Percentiles rank a stretch among this genome's conserved stretches.
phyloP scores from a whole-genome alignment of 2,113 vertebrate species.

The Scalopus aquaticus region DNA sequence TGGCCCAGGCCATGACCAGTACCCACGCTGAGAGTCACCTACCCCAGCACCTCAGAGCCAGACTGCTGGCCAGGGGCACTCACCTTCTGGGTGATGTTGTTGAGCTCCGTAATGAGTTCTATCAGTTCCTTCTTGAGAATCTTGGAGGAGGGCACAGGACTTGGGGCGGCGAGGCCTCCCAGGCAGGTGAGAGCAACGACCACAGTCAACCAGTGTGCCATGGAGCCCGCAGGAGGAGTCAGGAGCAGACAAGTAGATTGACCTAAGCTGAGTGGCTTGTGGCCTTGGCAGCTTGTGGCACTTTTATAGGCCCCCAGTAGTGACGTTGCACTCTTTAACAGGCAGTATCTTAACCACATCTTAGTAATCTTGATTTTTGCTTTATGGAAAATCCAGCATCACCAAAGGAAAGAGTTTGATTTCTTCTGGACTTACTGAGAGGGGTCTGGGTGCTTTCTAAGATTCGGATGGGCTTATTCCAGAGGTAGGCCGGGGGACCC shows the following conservation, averaged over 20 bases:
- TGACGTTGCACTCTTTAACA: constrained; percentile 47
- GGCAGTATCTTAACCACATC: constrained; percentile 80
- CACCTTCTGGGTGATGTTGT: constrained; percentile 72
- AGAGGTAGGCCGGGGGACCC: background rate
- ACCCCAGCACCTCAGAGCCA: background rate
- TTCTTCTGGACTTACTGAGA: constrained; percentile 58
- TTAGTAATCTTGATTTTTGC: constrained; percentile 74
- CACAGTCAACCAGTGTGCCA: constrained; percentile 58
- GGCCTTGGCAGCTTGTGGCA: constrained; percentile 29
- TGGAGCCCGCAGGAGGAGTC: background rate
- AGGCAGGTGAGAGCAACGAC: constrained; percentile 65
- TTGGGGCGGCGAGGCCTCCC: background rate
- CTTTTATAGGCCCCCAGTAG: constrained; percentile 74
- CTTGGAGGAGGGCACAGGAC: accelerated
- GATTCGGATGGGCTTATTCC: background rate
- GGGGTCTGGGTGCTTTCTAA: background rate
- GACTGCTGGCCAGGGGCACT: background rate
- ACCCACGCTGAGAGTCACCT: no score
- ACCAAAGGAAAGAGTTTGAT: constrained; percentile 75
- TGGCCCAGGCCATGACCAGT: background rate
- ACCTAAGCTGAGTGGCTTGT: constrained; percentile 22
- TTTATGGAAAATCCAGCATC: constrained; percentile 79
- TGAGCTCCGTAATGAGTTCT: constrained; percentile 71
- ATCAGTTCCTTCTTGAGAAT: background rate
- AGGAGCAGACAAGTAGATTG: background rate